Conservation (phyloP, 2,888 invertebrate species). For the Rhagophthalmus giganteus region DNA sequence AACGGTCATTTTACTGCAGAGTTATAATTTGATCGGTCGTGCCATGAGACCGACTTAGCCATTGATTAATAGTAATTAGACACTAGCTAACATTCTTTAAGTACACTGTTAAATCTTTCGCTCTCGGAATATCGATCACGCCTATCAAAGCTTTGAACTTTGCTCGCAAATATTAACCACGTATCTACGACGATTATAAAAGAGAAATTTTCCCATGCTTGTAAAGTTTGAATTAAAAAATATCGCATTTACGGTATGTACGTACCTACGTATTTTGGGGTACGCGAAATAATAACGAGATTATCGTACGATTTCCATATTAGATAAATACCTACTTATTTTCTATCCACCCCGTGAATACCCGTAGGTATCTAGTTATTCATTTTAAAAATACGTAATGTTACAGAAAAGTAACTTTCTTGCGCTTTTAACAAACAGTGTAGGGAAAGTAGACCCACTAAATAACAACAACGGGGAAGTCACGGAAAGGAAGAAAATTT, state of each 20-base stretch:
- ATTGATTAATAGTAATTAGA: constrained; percentile 55
- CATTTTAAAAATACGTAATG: constrained; percentile 9
- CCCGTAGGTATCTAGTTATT: constrained; percentile 6
- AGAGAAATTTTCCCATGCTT: background rate
- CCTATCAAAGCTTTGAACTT: constrained; percentile 1
- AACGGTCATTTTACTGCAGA: constrained; percentile 51
- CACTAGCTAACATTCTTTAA: constrained; percentile 45
- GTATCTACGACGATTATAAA: background rate
- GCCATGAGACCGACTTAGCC: constrained; percentile 53
- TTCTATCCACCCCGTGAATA: background rate
- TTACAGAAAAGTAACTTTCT: constrained; percentile 11
- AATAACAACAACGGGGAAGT: constrained; percentile 4
- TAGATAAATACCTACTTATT: no score
- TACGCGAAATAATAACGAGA: no score
- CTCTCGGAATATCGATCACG: constrained; percentile 5
- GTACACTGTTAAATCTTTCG: constrained; percentile 42
- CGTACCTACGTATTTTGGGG: no score
- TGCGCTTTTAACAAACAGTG: constrained; percentile 27
- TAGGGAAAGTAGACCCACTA: constrained; percentile 19
- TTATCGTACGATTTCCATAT: no score
- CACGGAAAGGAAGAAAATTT: constrained; percentile 16
- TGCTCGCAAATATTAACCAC: no score
- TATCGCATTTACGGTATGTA: no score
- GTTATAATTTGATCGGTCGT: constrained; percentile 58
- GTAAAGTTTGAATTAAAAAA: background rate